A percentile compares a stretch with the other conserved stretches of the same genome.
phyloP scores from a whole-genome alignment of 2,113 vertebrate genomes.

The Tychaedon coryphoeus region DNA sequence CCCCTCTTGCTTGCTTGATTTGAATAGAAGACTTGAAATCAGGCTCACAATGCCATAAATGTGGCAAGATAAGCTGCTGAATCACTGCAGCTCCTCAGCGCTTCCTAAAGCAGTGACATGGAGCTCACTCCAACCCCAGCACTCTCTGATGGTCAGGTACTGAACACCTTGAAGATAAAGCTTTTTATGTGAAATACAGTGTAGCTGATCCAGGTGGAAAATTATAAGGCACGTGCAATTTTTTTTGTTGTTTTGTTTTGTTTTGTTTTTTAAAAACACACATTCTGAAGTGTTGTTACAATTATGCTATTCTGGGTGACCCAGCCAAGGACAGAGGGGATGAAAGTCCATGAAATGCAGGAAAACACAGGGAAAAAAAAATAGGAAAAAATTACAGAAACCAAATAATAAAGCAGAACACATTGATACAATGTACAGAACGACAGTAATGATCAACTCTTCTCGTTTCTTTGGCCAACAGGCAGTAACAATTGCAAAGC shows the following conservation, averaged over 20 bases:
- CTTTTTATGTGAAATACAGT: slow-evolving; percentile 44
- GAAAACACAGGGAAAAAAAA: neutral
- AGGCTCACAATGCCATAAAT: neutral
- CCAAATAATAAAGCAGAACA: neutral
- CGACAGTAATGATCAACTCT: neutral
- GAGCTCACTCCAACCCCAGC: slow-evolving; percentile 44
- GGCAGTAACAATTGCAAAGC: neutral
- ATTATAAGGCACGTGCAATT: slow-evolving; percentile 60
- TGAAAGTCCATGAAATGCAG: neutral
- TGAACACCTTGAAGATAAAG: neutral
- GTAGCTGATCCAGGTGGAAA: slow-evolving; percentile 46
- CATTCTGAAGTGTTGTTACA: neutral
- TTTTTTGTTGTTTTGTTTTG: neutral
- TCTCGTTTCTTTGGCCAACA: neutral
- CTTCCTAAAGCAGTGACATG: neutral
- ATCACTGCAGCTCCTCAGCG: neutral
- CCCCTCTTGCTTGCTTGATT: neutral
- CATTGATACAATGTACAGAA: neutral
- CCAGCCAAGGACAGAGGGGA: neutral
- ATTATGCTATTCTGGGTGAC: neutral
- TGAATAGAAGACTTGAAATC: neutral
- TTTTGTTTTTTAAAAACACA: neutral
- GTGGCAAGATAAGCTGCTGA: neutral
- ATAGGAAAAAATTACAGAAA: neutral
- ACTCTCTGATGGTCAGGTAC: slow-evolving; percentile 25